Evolutionary conservation across 2,113 vertebrate genomes (phyloP).

Genomic region (Pelvicachromis taeniatus): DNA sequence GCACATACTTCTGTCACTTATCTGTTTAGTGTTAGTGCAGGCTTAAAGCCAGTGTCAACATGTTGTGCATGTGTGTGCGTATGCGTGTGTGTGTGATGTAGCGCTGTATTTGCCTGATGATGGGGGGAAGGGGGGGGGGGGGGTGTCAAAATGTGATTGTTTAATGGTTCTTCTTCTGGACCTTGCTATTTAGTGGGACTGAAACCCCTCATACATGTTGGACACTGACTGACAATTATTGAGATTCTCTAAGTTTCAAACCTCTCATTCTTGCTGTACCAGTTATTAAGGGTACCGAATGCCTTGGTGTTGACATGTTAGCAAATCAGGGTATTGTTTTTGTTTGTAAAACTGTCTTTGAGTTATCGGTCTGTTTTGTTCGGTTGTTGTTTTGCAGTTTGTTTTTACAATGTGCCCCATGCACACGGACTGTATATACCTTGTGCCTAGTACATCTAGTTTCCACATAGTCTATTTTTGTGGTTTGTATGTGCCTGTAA

Average conservation of each 20-base stretch:
- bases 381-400: constrained; percentile 11
- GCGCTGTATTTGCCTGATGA: constrained; percentile 37
- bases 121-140: too few species aligned
- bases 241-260: constrained; percentile 57
- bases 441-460: constrained; percentile 80
- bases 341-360: constrained; percentile 56
- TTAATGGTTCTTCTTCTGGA: constrained; percentile 48
- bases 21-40: constrained; percentile 34
- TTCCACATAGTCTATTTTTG: constrained; percentile 79
- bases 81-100: background rate
- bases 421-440: constrained; percentile 77
- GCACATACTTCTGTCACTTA: constrained; percentile 28
- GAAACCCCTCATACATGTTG: constrained; percentile 47
- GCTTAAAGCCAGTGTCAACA: constrained; percentile 2
- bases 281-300: constrained; percentile 68
- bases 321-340: constrained; percentile 77
- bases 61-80: background rate
- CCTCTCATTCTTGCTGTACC: constrained; percentile 61
- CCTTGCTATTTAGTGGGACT: constrained; percentile 57
- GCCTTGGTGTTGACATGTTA: constrained; percentile 76
- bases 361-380: constrained; percentile 45
- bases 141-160: constrained; percentile 56
- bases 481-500: constrained; percentile 77
- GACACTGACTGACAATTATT: constrained; percentile 64
- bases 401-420: constrained; percentile 70